Percentiles rank a stretch among this genome's conserved stretches.
Evolutionary conservation across 2,113 vertebrate genomes (phyloP).

Genomic region (Casuarius casuarius): DNA sequence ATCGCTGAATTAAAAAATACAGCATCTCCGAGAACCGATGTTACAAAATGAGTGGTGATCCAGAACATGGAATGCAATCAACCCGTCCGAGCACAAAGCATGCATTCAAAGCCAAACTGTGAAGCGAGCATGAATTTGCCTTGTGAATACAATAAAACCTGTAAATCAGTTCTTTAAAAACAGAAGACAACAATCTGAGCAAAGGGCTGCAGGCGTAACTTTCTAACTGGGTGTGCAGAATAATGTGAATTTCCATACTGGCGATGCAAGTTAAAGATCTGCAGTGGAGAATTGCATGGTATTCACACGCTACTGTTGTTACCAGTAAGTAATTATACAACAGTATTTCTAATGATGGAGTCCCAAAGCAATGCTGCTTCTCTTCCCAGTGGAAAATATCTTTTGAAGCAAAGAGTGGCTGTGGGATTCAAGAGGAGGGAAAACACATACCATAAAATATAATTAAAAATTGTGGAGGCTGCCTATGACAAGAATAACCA

Average conservation of each 20-base stretch:
- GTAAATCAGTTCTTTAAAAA: slow-evolving; percentile 38
- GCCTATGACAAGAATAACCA: slow-evolving; percentile 88
- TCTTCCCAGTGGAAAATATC: slow-evolving; percentile 78
- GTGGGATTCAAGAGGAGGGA: slow-evolving; percentile 81
- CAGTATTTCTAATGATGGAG: slow-evolving; percentile 72
- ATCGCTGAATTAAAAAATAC: slow-evolving; percentile 17
- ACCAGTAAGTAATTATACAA: slow-evolving; percentile 77
- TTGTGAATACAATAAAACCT: slow-evolving; percentile 35
- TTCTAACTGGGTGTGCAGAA: not conserved
- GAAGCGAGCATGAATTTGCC: slow-evolving; percentile 44
- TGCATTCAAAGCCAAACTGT: slow-evolving; percentile 32
- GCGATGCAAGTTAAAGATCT: slow-evolving; percentile 60
- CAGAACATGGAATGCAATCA: slow-evolving; percentile 11
- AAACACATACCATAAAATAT: slow-evolving; percentile 88
- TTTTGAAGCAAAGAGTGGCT: slow-evolving; percentile 79
- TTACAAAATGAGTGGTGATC: slow-evolving; percentile 13
- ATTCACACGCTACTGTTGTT: slow-evolving; percentile 69
- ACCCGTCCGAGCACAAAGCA: slow-evolving; percentile 39
- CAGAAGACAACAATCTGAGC: slow-evolving; percentile 26
- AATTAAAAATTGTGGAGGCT: slow-evolving; percentile 90
- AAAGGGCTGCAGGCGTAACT: not conserved
- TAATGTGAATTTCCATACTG: slow-evolving; percentile 29
- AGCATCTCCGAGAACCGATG: not conserved
- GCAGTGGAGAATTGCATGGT: slow-evolving; percentile 43
- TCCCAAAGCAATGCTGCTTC: slow-evolving; percentile 73